Base-by-base conservation (phyloP, 2,113 vertebrate species). In the Tricholaema leucomelas region DNA sequence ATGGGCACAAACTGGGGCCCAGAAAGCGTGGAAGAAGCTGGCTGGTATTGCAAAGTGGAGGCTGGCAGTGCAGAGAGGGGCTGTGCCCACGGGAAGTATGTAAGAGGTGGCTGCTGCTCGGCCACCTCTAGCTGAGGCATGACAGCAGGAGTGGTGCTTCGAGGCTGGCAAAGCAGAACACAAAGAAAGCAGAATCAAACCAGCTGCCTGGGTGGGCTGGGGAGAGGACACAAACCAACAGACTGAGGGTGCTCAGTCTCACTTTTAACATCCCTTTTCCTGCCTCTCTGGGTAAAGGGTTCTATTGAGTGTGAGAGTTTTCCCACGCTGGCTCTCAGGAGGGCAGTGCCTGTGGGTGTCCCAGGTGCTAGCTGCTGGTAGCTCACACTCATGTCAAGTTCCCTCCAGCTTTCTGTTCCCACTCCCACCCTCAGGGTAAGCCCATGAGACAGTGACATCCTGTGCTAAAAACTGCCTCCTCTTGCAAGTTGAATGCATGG, bases 61-160 rank as follows among this genome's bases (percentile, higher is more conserved):
- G 96, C 40, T 2, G 99, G 98, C 87, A 99, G 92, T 1, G 98
- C 97, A 7, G 99, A 94, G 60, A 99, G 97, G 8, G 98, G 98
- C 81, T 99, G 99, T 82, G 98, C 97, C 99, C 99, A 99, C 0
- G 99, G 98, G 60, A 99, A 98, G 76, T 99, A 99, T 2, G 98
- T 93, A 76, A 99, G 81, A 8, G 98, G 98, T 0, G 97, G 78
- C 93, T 98, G 98, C 94, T 98, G 98, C 60, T 99, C 99, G 2
- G 97, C 91, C 64, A 97, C 94, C 73, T 99, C 99, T 70, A 99
- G 94, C 75, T 97, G 98, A 4, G 98, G 97, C 70, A 98, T 88
- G 33, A 96, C 78, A 6, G 97, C 54, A 1, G 97, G 94, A 1
- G 97, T 59, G 5, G 94, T 75, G 36, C 97, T 97, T 54, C 99